Percentiles rank a stretch among this genome's conserved stretches.
These are phyloP conservation scores for Gallinago paraguaiae DNA, from an alignment of 2,113 vertebrate genomes.

Conservation along the genomic window DNA sequence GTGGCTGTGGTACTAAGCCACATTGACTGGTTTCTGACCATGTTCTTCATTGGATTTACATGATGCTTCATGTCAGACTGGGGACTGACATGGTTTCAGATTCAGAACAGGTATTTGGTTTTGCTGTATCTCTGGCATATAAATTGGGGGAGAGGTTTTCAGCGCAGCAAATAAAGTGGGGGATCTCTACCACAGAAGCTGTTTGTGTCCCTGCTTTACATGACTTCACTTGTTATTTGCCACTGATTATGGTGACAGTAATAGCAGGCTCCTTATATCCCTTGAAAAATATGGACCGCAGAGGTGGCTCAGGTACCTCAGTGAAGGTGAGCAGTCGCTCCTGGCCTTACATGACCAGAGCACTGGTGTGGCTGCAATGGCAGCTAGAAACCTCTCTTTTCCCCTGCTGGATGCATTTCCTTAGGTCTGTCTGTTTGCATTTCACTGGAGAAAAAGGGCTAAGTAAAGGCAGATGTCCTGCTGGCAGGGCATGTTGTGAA, in stretches of 20 bases:
- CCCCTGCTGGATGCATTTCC: not conserved
- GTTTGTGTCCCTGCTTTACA: not conserved
- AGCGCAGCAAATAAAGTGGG: not conserved
- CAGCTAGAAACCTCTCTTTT: not conserved
- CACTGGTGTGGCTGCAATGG: not conserved
- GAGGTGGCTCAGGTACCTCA: not conserved
- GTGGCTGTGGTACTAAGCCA: not conserved
- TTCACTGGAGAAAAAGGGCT: not conserved
- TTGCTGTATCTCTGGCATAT: not conserved
- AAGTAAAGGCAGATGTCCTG: not conserved
- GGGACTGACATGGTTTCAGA: not conserved
- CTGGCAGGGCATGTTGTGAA: not conserved
- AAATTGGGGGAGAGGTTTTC: not conserved
- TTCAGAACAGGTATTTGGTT: not conserved
- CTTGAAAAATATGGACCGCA: not conserved
- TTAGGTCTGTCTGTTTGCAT: not conserved
- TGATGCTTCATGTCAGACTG: not conserved
- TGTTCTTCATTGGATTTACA: not conserved
- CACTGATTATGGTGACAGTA: not conserved
- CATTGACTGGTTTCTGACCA: not conserved
- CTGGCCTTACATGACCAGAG: accelerated
- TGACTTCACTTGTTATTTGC: not conserved
- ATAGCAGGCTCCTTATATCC: not conserved
- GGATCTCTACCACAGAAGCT: not conserved
- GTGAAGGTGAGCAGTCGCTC: accelerated